Evolutionary conservation across 2,797 vertebrate genomes (phyloP).

Genomic region (Acanthopagrus latus): DNA sequence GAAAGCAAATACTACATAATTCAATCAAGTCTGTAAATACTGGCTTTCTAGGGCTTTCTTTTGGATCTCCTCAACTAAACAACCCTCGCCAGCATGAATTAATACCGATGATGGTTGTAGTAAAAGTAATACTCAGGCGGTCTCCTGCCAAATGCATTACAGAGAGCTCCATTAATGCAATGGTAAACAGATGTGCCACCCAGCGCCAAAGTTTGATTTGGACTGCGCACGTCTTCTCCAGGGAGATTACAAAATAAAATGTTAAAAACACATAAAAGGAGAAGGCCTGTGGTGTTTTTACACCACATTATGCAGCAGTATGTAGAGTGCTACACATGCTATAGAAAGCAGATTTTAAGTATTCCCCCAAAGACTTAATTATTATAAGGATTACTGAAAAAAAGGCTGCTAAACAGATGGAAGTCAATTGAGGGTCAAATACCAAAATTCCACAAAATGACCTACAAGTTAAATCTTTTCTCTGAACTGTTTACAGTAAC

Average conservation of each 20-base stretch:
- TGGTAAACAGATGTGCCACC: conserved; percentile 81
- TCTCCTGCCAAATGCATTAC: conserved; percentile 73
- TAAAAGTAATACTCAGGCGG: conserved; percentile 66
- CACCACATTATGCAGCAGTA: conserved; percentile 33
- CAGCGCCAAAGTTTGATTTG: conserved; percentile 66
- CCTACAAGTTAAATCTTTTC: conserved; percentile 38
- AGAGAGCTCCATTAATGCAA: conserved; percentile 75
- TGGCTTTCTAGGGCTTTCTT: conserved; percentile 23
- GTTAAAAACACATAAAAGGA: conserved; percentile 38
- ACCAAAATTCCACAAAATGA: conserved; percentile 51
- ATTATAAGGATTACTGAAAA: conserved; percentile 29
- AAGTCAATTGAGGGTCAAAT: conserved; percentile 67
- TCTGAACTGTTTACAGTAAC: conserved; percentile 14
- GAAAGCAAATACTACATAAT: conserved; percentile 10
- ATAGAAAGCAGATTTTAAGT: conserved; percentile 16
- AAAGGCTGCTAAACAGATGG: conserved; percentile 2
- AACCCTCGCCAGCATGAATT: conserved; percentile 69
- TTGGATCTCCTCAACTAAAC: conserved; percentile 53
- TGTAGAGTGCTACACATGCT: conserved; percentile 32
- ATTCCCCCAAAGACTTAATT: conserved; percentile 32
- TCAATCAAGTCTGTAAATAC: conserved; percentile 29
- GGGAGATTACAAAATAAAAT: conserved; percentile 65
- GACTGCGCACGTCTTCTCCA: conserved; percentile 57
- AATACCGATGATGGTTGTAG: conserved; percentile 71
- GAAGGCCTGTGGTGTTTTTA: conserved; percentile 50